Evolutionary conservation across 2,888 invertebrate genomes (phyloP), one percentile per base, ranked within the genome.

Genomic region (Camponotus fellah): DNA sequence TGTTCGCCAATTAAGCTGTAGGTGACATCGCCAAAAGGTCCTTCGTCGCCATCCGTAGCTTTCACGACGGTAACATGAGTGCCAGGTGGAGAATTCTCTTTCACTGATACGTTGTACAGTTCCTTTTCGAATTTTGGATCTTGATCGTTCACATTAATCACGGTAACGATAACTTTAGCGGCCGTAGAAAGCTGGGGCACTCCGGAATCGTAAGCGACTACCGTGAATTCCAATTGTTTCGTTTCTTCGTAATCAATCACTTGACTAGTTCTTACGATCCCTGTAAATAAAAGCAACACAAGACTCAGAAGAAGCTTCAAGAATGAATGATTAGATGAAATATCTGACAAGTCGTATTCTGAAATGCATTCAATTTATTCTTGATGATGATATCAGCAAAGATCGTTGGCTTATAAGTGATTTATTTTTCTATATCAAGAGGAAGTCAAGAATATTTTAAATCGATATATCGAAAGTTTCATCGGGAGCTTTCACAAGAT

Each of bases 61-160:
- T 96, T 96, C 0, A 98, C 97, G 60, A 96, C 96, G 0, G 97
- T 95, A 0, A 98, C 97, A 4, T 96, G 96, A 0, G 97, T 97
- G 0, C 97, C 98, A 0, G 96, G 96, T 0, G 96, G 96, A 0
- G 98, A 96, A 92, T 98, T 98, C 94, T 99, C 98, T 0, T 96
- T 95, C 0, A 98, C 96, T 0, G 96, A 96, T 0, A 97, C 97
- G 79, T 96, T 96, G 92, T 98, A 98, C 9, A 95, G 95, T 26
- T 95, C 95, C 69, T 96, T 95, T 85, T 96, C 96, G 94, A 99
- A 99, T 69, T 96, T 95, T 0, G 99, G 99, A 92, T 97, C 97
- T 92, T 98, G 98, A 92, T 99, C 99, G 91, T 99, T 99, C 0
- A 98, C 96, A 93, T 99, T 99, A 49, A 97, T 95, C 2, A 99